Conservation (phyloP, 1,140 invertebrate species). For the Chionoecetes opilio region DNA sequence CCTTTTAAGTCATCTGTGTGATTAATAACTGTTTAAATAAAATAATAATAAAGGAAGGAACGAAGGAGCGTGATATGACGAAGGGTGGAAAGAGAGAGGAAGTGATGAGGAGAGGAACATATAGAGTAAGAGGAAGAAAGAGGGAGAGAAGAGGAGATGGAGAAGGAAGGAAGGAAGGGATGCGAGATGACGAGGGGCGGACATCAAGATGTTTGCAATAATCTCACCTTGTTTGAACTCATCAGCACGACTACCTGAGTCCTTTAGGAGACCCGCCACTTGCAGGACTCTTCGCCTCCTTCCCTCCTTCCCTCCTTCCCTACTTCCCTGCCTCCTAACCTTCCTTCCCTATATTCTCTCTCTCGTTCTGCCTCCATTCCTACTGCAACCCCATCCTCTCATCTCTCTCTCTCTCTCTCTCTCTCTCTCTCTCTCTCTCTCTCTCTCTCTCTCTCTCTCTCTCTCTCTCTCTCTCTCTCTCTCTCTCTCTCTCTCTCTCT, state of each 20-base stretch:
- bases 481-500: neutral
- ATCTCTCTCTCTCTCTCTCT: neutral
- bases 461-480: neutral
- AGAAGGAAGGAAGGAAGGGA: neutral
- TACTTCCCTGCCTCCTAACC: neutral
- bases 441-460: neutral
- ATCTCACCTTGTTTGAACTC: conserved; percentile 8
- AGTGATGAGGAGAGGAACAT: too few species aligned
- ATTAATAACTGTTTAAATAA: too few species aligned
- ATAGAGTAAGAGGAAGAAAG: too few species aligned
- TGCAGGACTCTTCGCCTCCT: neutral
- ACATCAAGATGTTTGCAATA: neutral
- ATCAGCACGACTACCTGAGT: neutral
- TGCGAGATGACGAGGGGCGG: neutral
- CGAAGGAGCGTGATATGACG: neutral
- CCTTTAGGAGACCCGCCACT: neutral
- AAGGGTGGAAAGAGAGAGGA: neutral
- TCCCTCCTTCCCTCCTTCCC: neutral
- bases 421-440: neutral
- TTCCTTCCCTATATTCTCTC: neutral
- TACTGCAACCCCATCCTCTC: neutral
- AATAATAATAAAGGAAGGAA: too few species aligned
- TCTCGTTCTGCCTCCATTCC: too few species aligned
- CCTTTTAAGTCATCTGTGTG: too few species aligned
- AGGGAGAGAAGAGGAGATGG: neutral